Evolutionary conservation across 2,888 invertebrate species (phyloP), one percentile per base, ranked within the genome.

Genomic region (Sycophila texana): DNA sequence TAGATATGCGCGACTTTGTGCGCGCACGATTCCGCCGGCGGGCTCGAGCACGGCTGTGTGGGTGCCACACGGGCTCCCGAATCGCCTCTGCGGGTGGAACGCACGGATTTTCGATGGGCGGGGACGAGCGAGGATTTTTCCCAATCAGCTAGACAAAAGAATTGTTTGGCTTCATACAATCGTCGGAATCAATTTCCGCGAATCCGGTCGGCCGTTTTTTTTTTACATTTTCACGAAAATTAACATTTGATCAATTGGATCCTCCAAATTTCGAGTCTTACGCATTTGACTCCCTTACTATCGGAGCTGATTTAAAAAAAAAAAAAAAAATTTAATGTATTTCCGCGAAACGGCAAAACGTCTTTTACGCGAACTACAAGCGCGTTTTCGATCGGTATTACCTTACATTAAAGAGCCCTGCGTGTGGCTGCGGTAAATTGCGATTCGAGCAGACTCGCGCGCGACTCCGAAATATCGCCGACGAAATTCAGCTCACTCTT

Each of bases 1-100:
- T 84, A 86, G 85, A 87, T 86, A 86, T 83, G 84, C 81, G 80
- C 75, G 79, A 81, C 81, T 81, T 81, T 81, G 81, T 78, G 63
- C 68, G 61, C 63, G 74, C 68, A 26, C 63, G 74, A 72, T 66
- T 79, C 58, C 58, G 47, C 63, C 58, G 66, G n/a, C 66, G 39
- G 39, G 49, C 22, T 47, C 39, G 10, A 26, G 26, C 65, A n/a
- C 49, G 22, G 63, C 63, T 70, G 30, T 63, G 60, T 26, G 67
- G 53, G 72, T 67, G 77, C 20, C 57, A 68, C 53, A 47, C 39
- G 39, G 7, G 10, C 39, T 39, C 39, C 39, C 39, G 47, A 78
- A 68, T 58, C 68, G 70, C 26, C 22, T 65, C 65, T 14, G 61
- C 58, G 66, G 22, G 65, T 39, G 77, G 65, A 72, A 72, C 67